Percentiles rank a stretch among this genome's conserved stretches.
Conservation (phyloP, 2,113 vertebrate genomes). For the Zonotrichia leucophrys region DNA sequence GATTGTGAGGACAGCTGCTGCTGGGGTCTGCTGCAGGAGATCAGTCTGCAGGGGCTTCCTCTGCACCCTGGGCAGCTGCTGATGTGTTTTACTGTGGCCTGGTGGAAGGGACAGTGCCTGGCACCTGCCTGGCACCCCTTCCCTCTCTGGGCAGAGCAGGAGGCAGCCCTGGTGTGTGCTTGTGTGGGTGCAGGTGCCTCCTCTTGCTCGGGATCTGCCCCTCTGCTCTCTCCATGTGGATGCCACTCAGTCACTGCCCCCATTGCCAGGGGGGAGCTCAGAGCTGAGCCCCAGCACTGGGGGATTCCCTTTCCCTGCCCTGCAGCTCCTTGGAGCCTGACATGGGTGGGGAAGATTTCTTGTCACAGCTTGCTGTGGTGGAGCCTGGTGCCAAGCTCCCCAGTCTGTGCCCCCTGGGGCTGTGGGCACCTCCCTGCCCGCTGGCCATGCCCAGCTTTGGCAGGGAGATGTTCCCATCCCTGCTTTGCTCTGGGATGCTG, state of each 20-base stretch:
- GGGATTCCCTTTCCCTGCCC: background rate
- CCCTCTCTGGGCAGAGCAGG: background rate
- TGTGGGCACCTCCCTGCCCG: background rate
- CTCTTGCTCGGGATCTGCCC: background rate
- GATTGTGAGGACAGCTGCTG: background rate
- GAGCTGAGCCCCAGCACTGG: background rate
- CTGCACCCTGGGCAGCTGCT: background rate
- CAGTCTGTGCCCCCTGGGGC: fast-evolving
- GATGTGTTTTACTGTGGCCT: background rate
- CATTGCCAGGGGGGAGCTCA: background rate
- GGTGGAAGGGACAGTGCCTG: background rate
- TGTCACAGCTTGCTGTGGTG: background rate
- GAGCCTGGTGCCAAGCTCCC: background rate
- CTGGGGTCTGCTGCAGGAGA: background rate
- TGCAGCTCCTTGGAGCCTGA: background rate
- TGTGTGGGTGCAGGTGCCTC: background rate
- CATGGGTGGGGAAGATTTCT: background rate
- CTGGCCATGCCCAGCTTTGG: fast-evolving
- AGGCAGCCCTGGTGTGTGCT: background rate
- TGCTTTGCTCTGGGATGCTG: background rate
- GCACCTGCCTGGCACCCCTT: fast-evolving
- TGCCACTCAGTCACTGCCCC: fast-evolving
- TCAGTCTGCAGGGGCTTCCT: background rate
- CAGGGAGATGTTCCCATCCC: background rate
- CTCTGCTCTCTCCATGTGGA: background rate